Base-by-base conservation (phyloP, 2,797 vertebrate species). In the Acanthurus lineatus region DNA sequence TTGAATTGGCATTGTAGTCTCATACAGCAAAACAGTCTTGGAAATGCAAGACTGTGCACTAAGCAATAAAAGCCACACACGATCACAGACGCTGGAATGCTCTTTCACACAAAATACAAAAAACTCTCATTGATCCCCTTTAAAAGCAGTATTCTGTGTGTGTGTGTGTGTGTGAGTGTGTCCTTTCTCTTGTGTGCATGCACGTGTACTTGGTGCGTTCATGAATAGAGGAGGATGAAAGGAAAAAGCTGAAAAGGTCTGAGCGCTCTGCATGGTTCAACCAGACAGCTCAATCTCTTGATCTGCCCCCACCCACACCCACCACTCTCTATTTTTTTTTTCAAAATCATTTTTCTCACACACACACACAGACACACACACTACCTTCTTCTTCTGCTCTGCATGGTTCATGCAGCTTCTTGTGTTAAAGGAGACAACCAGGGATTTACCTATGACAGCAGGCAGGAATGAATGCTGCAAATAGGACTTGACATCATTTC, bases 221-320 rank as follows among this genome's bases (percentile, higher is more conserved):
- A 32, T 92, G 91, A 93, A 92, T 85, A 91, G 91, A 86, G 79
- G 76, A 83, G 82, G 88, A 92, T 93, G 85, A 93, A 93, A 93
- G 82, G 88, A 77, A 92, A 35, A 87, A 79, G 85, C 86, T 90
- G 86, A 92, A 93, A 93, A 91, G 89, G 88, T 89, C 85, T 83
- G 78, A 85, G 83, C 53, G 53, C 81, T 65, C 88, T n/a, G 67
- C 83, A 73, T 77, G 87, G 85, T 89, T 91, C 88, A 87, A 83
- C 85, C 54, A 90, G 87, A 90, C 84, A 87, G 84, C 85, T 91
- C 82, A 72, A 89, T 91, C 88, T 81, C 91, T 91, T 91, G 83
- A 92, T 93, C 84, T 85, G 73, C 72, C 77, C 68, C 85, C 79
- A 64, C 69, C 76, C 70, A 59, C 77, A 61, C 69, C 79, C 70